Evolutionary conservation across 2,888 invertebrate species (phyloP), one percentile per base, ranked within the genome.

Genomic region (Piscicola geometra): DNA sequence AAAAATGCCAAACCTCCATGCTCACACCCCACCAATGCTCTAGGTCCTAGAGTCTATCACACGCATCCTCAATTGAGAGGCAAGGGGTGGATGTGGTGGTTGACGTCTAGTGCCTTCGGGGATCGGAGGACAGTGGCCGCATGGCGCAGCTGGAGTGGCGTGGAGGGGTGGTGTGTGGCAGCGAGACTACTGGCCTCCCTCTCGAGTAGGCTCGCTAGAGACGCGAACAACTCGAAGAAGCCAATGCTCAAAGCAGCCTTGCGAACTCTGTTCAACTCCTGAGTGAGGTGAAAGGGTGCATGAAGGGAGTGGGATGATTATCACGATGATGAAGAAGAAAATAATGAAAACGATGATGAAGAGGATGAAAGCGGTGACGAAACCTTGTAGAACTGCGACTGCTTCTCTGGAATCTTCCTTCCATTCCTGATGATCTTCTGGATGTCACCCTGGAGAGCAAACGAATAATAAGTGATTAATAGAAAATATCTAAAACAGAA

Each of bases 341-440:
- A n/a, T n/a, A n/a, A n/a, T n/a, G n/a, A n/a, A n/a, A n/a, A n/a
- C n/a, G n/a, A n/a, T n/a, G n/a, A n/a, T n/a, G n/a, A n/a, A n/a
- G n/a, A n/a, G n/a, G n/a, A n/a, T n/a, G n/a, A n/a, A n/a, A n/a
- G n/a, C n/a, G 25, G n/a, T 25, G 9, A 21, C 25, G 60, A 56
- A 3, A 92, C 93, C 89, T 96, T 96, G 84, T 94, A 96, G 82
- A 97, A 93, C 83, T 95, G 93, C 81, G 91, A 92, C 3, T 93
- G 94, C 86, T 97, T 97, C 81, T 97, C 97, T 0, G 96, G 96
- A 80, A 97, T 88, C 85, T 96, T 97, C 81, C 94, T 89, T 0
- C 95, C 95, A 86, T 95, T 94, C 12, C 97, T 88, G 71, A 97
- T 86, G 75, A 97, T 92, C 84, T 97, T 97, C 86, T 96, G 96